Base-by-base conservation (phyloP, 2,797 vertebrate genomes). In the Anabas testudineus region DNA sequence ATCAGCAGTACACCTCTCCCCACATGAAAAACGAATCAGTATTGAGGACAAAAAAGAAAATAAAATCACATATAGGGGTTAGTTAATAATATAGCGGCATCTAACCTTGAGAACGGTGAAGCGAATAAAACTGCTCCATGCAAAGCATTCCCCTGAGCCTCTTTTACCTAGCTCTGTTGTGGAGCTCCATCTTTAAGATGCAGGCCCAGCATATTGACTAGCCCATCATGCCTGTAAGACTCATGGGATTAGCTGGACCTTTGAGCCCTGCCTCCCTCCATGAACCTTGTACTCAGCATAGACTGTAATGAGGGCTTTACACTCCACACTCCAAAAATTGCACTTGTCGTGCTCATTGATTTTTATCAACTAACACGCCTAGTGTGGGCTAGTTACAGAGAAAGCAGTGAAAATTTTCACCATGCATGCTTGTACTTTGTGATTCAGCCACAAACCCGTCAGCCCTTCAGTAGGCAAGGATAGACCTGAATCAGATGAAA, bases 151-250 rank as follows among this genome's bases (percentile, higher is more conserved):
- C 90, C 85, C 66, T 59, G 88, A 89, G 90, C 72, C 82, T 87
- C 83, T 84, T 89, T 84, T 81, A 89, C 80, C 71, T 54, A 59
- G 80, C 78, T 70, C 53, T 80, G 67, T 63, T 39, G 78, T 75
- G 82, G 54, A 85, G 83, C 77, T 85, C 51, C 51, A 24, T 84
- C 82, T 90, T 86, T 83, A 82, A 60, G 83, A 89, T 87, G 87
- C 88, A 83, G 83, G 79, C 67, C 78, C 71, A 73, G 84, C 67
- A 74, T 87, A 91, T 92, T 88, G 92, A 92, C 89, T 62, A 77
- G 87, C 76, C 85, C 90, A 91, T 90, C 85, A 88, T 90, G 87
- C 81, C 87, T 81, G 84, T 84, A 87, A 91, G 43, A 90, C 90
- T 90, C 83, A 80, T 67, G 86, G 88, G 91, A 90, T 93, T 90